Base-by-base conservation (phyloP, 2,797 vertebrate species). In the Staurois parvus region DNA sequence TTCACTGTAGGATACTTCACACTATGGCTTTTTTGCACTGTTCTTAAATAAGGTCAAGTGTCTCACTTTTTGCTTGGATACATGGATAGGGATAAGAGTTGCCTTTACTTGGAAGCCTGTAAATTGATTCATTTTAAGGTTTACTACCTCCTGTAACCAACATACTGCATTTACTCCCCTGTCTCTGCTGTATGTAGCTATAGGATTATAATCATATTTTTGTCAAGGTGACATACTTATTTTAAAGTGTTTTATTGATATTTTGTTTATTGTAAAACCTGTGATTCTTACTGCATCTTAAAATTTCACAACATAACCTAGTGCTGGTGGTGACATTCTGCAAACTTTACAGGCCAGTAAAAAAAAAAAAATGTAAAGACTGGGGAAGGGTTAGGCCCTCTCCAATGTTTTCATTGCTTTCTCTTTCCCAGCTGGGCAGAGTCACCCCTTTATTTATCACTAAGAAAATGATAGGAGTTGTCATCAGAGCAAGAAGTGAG, bases 11-110 rank as follows among this genome's bases (percentile, higher is more conserved):
- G 34, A 6, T 9, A 9, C 52, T 24, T 1, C 19, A 24, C 21
- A 24, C 52, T 24, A 56, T 56, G 52, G 52, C 52, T 59, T 59
- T 37, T 59, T 59, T 59, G 52, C 52, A 59, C 21, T 9, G 52
- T 24, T 59, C 9, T 59, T 59, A 59, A 59, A 59, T 59, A 59
- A 59, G 52, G 52, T 59, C 52, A 24, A 3, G 19, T 13, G 5
- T 19, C 48, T 52, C 45, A 17, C 52, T 40, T 48, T 79, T 69
- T 69, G 15, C 77, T 80, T 40, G 34, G 69, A 30, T 69, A 34
- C 32, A 69, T n/a, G 28, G 19, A 79, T 32, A 69, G 28, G 26
- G 40, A 68, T 19, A 30, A 13, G 5, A 29, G 62, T 29, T 79
- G 12, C 66, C 32, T 69, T 48, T 72, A 72, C 7, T 59, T 24